phyloP scores from a whole-genome alignment of 1,140 invertebrate species.

The Bombus confusus region DNA sequence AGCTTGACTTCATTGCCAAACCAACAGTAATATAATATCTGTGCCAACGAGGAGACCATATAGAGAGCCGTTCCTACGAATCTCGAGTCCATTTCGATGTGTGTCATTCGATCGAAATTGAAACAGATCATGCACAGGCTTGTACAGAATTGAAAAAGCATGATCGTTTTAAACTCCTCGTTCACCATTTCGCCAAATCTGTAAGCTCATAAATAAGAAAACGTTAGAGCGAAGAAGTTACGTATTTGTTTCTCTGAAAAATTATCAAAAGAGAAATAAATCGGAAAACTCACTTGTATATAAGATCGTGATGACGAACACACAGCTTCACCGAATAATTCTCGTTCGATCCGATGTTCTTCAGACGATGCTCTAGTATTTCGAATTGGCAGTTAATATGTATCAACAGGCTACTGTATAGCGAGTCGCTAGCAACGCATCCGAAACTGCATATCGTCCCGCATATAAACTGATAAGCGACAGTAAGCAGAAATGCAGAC shows the following conservation, averaged over 20 bases:
- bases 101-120: slow-evolving; percentile 49
- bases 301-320: slow-evolving; percentile 56
- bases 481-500: slow-evolving; percentile 43
- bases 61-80: slow-evolving; percentile 54
- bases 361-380: slow-evolving; percentile 62
- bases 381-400: slow-evolving; percentile 62
- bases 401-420: slow-evolving; percentile 51
- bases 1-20: slow-evolving; percentile 82
- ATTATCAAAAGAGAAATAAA: too few relatives aligned
- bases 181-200: slow-evolving; percentile 55
- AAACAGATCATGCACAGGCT: slow-evolving; percentile 57
- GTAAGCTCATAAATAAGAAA: background rate
- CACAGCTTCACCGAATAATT: slow-evolving; percentile 32
- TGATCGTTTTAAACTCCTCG: slow-evolving; percentile 45
- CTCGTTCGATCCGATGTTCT: background rate
- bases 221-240: background rate
- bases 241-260: too few relatives aligned
- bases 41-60: slow-evolving; percentile 44
- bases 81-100: slow-evolving; percentile 78
- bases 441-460: slow-evolving; percentile 24
- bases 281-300: slow-evolving; percentile 52
- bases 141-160: slow-evolving; percentile 51
- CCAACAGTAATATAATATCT: slow-evolving; percentile 83
- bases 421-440: slow-evolving; percentile 53
- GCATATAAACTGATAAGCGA: slow-evolving; percentile 53